Evolutionary conservation across 2,888 invertebrate species (phyloP), one percentile per base, ranked within the genome.

Genomic region (Thera britannica): DNA sequence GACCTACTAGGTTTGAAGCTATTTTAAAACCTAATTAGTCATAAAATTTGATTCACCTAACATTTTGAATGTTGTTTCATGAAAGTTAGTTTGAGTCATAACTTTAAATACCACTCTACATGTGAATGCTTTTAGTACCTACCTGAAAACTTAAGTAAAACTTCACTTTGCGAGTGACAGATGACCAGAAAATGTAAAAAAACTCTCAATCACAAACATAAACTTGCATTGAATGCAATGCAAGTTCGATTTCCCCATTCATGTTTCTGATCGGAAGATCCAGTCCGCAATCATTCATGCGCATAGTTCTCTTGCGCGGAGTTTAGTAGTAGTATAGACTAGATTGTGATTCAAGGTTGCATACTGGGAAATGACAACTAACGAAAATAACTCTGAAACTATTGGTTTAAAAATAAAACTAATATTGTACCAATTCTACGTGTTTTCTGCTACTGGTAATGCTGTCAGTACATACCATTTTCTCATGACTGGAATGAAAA

Each of bases 291-390:
- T 23, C 23, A 23, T 0, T 23, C 1, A 23, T 23, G 23, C 23
- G 23, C 23, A 23, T 23, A 23, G 23, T 23, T 23, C 23, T 23
- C 23, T 23, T 23, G 23, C 23, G 23, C 23, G 23, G 23, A 23
- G 23, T 23, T 23, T 23, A 23, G 23, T 23, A 23, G 23, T 23
- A 23, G 23, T 23, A 23, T 23, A 23, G 46, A 58, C 35, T 12
- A 38, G 12, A 12, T 41, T 51, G 49, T 44, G 63, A 61, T 62
- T 72, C 75, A 76, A 72, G 76, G 76, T 70, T 72, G 67, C 63
- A 65, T 73, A 80, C 77, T 77, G 77, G 79, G 82, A 80, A 79
- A 79, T 79, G 80, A 78, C 79, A 80, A 76, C 73, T 74, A 61
- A 72, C 77, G 66, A 78, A 80, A 80, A 79, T 75, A 75, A 62